Conservation (phyloP, 35 echinoderm and acorn worm genomes). For the Strongylocentrotus purpuratus region DNA sequence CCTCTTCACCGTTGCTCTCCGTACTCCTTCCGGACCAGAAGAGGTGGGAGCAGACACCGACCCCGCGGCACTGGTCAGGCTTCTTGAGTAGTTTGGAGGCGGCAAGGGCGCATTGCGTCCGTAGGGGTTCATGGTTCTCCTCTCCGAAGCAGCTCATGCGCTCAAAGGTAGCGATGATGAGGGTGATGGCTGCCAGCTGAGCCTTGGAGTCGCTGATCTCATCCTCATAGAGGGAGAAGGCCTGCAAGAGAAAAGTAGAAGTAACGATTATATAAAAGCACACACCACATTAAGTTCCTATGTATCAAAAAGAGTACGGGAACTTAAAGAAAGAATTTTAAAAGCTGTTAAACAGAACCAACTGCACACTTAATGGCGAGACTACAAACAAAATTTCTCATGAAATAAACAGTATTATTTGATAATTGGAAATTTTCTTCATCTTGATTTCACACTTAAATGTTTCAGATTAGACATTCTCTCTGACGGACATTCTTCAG, state of each 20-base stretch:
- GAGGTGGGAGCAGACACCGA: constrained; percentile 92
- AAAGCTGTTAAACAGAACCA: too few relatives aligned
- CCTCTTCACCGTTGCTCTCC: constrained; percentile 91
- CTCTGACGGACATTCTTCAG: too few relatives aligned
- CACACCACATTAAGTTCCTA: too few relatives aligned
- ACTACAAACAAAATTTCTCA: too few relatives aligned
- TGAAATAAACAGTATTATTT: too few relatives aligned
- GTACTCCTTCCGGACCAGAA: constrained; percentile 96
- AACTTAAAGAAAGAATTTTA: too few relatives aligned
- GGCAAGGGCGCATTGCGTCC: constrained; percentile 89
- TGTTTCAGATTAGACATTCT: too few relatives aligned
- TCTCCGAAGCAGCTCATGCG: constrained; percentile 91
- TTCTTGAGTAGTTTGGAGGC: constrained; percentile 95
- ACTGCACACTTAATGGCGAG: too few relatives aligned
- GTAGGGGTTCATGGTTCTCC: constrained; percentile 94
- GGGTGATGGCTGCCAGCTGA: constrained; percentile 90
- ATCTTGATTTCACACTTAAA: too few relatives aligned
- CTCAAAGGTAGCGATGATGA: constrained; percentile 97
- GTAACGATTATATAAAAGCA: neutral
- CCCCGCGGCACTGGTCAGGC: constrained; percentile 93
- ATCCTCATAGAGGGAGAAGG: constrained; percentile 89
- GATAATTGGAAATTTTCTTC: too few relatives aligned
- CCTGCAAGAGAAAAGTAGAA: constrained; percentile 39
- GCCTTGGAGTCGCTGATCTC: constrained; percentile 99
- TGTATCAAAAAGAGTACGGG: too few relatives aligned